Evolutionary conservation across 2,888 invertebrate species (phyloP), one percentile per base, ranked within the genome.

Genomic region (Kryphioiulus occultus): DNA sequence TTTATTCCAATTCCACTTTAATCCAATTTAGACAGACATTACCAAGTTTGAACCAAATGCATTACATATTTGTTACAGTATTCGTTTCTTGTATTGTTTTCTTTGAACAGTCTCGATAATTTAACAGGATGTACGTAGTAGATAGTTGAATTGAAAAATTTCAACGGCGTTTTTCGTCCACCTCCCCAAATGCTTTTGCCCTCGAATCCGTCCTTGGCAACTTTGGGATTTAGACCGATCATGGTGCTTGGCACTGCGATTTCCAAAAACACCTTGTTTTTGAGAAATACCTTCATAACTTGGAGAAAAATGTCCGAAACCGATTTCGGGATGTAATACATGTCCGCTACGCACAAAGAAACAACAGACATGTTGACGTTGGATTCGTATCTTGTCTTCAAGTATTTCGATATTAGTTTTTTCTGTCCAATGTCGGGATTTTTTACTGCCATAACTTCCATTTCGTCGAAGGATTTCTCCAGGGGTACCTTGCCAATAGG

Each of bases 171-270:
- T n/a, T 86, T n/a, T 26, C 84, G 32, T 42, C 78, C 19, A 15
- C 59, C 68, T 19, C 26, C 87, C 87, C 78, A 83, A 42, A 83
- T n/a, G n/a, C 87, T 39, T 39, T 44, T 83, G 5, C 87, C 87
- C n/a, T 1, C 4, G 35, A 87, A 87, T 22, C 82, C 87, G 35
- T n/a, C 30, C 19, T 7, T 17, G 9, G 26, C 10, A 26, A 68
- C 68, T 10, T 26, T 68, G 12, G 78, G 39, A 22, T 83, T 19
- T 26, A 53, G 22, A 19, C 88, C 85, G 19, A 19, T 53, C 1
- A 85, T 59, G 30, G 85, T 42, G 26, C 39, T 47, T 47, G 88
- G 88, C n/a, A 88, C 88, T 4, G 88, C 88, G 17, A 85, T 85
- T 39, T 87, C 87, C 35, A 53, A 32, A 47, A 68, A 85, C 30